A percentile compares a stretch with the other conserved stretches of the same genome.
These are phyloP conservation scores for Botrylloides violaceus DNA, from an alignment of 23 tunicate species.

Conservation along the genomic window DNA sequence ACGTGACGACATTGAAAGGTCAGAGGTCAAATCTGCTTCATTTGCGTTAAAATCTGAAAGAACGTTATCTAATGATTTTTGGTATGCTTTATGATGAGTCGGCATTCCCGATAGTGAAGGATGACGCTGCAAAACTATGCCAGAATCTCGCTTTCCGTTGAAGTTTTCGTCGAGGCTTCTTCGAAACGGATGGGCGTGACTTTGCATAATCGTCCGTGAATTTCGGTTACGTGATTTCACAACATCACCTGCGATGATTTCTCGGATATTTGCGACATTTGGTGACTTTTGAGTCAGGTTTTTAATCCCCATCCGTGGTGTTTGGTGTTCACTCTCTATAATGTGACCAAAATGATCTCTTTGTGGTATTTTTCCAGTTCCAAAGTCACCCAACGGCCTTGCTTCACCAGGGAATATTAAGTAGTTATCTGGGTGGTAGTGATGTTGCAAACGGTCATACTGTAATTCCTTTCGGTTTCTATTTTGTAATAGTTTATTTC, in stretches of 20 bases:
- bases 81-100: no score
- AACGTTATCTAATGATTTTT: not conserved
- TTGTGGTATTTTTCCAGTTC: not conserved
- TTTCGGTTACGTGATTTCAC: not conserved
- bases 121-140: slow-evolving; percentile 11
- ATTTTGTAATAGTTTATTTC: slow-evolving; percentile 1
- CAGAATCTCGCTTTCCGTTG: slow-evolving; percentile 16
- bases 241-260: not conserved
- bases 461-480: slow-evolving; percentile 23
- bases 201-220: not conserved
- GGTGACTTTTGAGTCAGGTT: not conserved
- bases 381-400: slow-evolving; percentile 16
- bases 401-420: slow-evolving; percentile 27
- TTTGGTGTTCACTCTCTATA: not conserved
- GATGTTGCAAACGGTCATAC: slow-evolving; percentile 66
- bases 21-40: not conserved
- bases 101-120: not conserved
- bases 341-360: slow-evolving; percentile 22
- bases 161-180: slow-evolving; percentile 5
- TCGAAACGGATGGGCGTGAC: not conserved
- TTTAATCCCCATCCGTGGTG: not conserved
- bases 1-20: not conserved
- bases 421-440: slow-evolving; percentile 47
- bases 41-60: no score
- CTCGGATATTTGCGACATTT: not conserved